Percentiles rank a stretch among this genome's conserved stretches.
Conservation (phyloP, 2,797 vertebrate species). For the Pangasius macronema region DNA sequence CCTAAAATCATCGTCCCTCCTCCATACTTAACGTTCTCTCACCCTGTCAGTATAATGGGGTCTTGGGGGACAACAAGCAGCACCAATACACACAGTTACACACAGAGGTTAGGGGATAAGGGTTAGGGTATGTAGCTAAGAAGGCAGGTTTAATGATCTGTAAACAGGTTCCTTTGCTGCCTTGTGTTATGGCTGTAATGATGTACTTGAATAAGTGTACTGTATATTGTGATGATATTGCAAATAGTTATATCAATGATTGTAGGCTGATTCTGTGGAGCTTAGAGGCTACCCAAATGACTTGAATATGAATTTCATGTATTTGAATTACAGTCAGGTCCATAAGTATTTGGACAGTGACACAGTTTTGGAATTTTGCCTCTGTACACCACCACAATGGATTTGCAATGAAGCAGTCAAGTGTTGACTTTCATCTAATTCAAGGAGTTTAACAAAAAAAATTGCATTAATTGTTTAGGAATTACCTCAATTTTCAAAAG, state of each 20-base stretch:
- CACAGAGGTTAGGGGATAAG: background rate
- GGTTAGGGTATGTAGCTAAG: background rate
- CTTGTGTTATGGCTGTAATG: background rate
- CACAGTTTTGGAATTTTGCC: no score
- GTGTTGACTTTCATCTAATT: no score
- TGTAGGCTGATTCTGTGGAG: background rate
- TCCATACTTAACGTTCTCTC: slow-evolving; percentile 21
- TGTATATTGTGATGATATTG: background rate
- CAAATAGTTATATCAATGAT: background rate
- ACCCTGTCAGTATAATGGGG: slow-evolving; percentile 32
- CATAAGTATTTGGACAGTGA: no score
- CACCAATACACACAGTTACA: background rate
- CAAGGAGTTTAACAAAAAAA: no score
- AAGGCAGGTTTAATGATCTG: background rate
- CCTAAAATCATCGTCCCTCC: slow-evolving; percentile 46
- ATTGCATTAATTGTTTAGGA: no score
- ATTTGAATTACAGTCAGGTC: background rate
- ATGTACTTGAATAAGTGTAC: background rate
- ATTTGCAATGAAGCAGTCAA: no score
- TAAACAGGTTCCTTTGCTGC: background rate
- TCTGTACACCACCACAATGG: no score
- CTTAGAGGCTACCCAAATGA: background rate
- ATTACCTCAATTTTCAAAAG: no score
- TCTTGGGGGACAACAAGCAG: slow-evolving; percentile 1
- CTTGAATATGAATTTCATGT: background rate